Conservation (phyloP, 2,113 vertebrate genomes). For the Ophiodon elongatus region DNA sequence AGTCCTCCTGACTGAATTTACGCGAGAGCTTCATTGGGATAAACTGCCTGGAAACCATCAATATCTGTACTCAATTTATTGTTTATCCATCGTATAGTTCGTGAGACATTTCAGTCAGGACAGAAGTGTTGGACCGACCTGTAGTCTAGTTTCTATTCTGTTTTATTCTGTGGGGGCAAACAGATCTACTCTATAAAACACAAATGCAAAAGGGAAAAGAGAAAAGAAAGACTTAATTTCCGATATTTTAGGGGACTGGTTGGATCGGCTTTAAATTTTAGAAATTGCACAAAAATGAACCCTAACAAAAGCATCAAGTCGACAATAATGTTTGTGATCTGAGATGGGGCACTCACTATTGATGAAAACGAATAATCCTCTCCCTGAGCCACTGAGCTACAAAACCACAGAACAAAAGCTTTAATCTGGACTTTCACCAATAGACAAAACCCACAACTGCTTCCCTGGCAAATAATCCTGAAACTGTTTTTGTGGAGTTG, state of each 20-base stretch:
- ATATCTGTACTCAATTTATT: background rate
- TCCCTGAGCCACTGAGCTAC: constrained; percentile 45
- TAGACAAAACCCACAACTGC: constrained; percentile 40
- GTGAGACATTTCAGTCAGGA: background rate
- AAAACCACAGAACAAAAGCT: constrained; percentile 62
- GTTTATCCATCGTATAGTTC: background rate
- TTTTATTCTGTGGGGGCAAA: background rate
- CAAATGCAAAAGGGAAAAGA: background rate
- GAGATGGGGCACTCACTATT: constrained; percentile 18
- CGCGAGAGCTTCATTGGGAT: background rate
- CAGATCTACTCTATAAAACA: background rate
- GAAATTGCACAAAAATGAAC: background rate
- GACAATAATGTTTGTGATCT: constrained; percentile 24
- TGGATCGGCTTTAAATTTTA: background rate
- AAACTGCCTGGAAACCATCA: background rate
- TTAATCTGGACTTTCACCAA: constrained; percentile 62
- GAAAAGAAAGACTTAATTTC: background rate
- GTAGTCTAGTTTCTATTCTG: background rate
- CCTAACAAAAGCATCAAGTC: background rate
- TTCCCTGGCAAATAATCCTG: constrained; percentile 52
- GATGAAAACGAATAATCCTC: constrained; percentile 36
- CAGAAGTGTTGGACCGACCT: background rate
- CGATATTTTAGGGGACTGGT: background rate
- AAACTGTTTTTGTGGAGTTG: constrained; percentile 35
- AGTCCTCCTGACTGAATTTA: background rate